Conservation (phyloP, 2,113 vertebrate genomes). For the Poeciliopsis prolifica region DNA sequence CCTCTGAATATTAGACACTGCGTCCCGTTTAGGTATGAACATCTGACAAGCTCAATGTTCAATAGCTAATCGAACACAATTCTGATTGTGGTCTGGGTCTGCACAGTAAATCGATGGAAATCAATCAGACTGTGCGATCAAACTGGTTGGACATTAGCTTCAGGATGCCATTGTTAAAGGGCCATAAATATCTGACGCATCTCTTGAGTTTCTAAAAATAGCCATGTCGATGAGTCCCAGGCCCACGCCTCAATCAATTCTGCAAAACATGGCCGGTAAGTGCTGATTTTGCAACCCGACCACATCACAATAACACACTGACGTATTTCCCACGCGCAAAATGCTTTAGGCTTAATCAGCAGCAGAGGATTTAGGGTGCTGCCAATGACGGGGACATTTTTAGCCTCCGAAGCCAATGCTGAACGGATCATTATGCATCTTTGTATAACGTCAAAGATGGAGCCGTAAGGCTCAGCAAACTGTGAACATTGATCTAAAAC, state of each 20-base stretch:
- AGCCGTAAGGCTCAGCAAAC: not conserved
- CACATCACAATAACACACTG: slow-evolving; percentile 32
- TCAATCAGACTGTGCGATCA: not conserved
- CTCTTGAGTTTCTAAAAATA: not conserved
- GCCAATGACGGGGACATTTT: slow-evolving; percentile 49
- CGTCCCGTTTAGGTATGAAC: not conserved
- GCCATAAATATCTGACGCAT: slow-evolving; percentile 17
- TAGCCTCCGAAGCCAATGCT: slow-evolving; percentile 20
- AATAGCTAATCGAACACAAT: not conserved
- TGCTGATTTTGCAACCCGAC: slow-evolving; percentile 50
- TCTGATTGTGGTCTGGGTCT: not conserved
- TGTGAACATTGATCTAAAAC: not conserved
- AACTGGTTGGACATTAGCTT: not conserved
- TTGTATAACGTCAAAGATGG: slow-evolving; percentile 4
- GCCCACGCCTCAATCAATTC: slow-evolving; percentile 31
- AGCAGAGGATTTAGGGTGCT: slow-evolving; percentile 36
- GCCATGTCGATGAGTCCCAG: slow-evolving; percentile 37
- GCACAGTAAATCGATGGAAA: not conserved
- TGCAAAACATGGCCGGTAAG: slow-evolving; percentile 55
- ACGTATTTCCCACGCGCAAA: slow-evolving; percentile 28
- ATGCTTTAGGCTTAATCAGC: slow-evolving; percentile 37
- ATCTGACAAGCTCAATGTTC: not conserved
- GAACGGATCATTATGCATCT: slow-evolving; percentile 3
- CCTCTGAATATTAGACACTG: not conserved
- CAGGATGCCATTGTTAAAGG: not conserved